Evolutionary conservation across 1,140 invertebrate genomes (phyloP).

Genomic region (Choristoneura fumiferana): DNA sequence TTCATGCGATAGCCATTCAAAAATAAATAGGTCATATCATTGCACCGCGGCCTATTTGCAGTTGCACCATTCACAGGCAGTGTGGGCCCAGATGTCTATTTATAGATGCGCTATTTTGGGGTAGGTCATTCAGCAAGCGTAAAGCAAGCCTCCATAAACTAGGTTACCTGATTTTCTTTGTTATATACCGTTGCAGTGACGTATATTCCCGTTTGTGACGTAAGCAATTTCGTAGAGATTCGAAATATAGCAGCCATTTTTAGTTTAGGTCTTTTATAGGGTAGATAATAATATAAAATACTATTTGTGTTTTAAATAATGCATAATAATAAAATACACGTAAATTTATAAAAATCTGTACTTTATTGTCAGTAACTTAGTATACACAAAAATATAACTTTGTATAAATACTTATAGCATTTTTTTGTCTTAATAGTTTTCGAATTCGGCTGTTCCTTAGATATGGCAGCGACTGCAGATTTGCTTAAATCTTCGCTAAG

Average conservation of each 20-base stretch:
- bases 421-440: constrained; percentile 82
- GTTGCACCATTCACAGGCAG: constrained; percentile 63
- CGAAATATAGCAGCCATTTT: constrained; percentile 3
- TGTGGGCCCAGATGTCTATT: constrained; percentile 55
- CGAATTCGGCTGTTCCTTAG: constrained; percentile 85
- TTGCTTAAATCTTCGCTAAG: constrained; percentile 95
- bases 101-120: constrained; percentile 75
- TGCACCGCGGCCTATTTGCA: constrained; percentile 69
- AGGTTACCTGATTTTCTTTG: constrained; percentile 76
- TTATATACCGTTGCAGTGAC: constrained; percentile 61
- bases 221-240: constrained; percentile 31
- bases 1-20: constrained; percentile 73
- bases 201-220: constrained; percentile 59
- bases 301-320: too few species aligned
- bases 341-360: background rate
- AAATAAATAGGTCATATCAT: constrained; percentile 76
- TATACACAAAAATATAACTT: constrained; percentile 9
- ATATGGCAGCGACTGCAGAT: constrained; percentile 85
- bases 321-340: background rate
- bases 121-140: constrained; percentile 68
- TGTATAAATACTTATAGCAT: constrained; percentile 22
- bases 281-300: too few species aligned
- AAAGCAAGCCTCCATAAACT: constrained; percentile 69
- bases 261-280: constrained; percentile 6
- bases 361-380: background rate